Evolutionary conservation across 2,113 vertebrate species (phyloP).

Genomic region (Cyrtonyx montezumae): DNA sequence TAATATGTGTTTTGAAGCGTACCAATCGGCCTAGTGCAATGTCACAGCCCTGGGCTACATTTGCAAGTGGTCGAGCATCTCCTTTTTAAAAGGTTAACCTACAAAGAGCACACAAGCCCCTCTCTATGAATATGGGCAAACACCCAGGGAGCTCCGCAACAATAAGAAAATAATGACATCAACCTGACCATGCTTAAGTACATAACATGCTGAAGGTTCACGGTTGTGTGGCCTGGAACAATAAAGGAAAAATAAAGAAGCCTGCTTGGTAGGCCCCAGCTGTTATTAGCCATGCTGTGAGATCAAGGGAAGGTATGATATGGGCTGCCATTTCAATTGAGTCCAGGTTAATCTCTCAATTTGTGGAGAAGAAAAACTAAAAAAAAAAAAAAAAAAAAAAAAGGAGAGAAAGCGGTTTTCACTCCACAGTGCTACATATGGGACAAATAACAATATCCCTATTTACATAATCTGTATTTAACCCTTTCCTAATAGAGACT

Average conservation of each 20-base stretch:
- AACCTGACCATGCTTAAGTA: conserved; percentile 93
- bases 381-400: conserved; percentile 48
- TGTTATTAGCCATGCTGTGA: conserved; percentile 89
- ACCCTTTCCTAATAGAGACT: conserved; percentile 74
- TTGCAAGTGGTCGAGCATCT: conserved; percentile 88
- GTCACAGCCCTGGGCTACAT: conserved; percentile 81
- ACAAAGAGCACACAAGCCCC: conserved; percentile 84
- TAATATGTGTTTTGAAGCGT: conserved; percentile 82
- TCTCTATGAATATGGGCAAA: conserved; percentile 84
- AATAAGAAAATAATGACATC: conserved; percentile 94
- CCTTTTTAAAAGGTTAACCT: conserved; percentile 88
- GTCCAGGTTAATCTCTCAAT: conserved; percentile 89
- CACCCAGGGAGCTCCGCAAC: conserved; percentile 88
- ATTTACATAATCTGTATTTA: conserved; percentile 80
- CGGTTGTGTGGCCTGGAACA: conserved; percentile 90
- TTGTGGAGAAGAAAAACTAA: conserved; percentile 77
- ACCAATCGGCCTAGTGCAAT: conserved; percentile 74
- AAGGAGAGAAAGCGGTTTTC: conserved; percentile 55
- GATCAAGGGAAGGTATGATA: conserved; percentile 84
- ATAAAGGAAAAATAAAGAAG: conserved; percentile 85
- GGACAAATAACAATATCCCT: conserved; percentile 67
- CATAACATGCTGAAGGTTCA: conserved; percentile 91
- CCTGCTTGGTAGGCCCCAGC: conserved; percentile 82
- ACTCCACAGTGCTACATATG: conserved; percentile 59
- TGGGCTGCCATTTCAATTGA: conserved; percentile 89